These are phyloP conservation scores for Craniophora ligustri DNA, from an alignment of 2,888 invertebrate genomes.

Conservation along the genomic window DNA sequence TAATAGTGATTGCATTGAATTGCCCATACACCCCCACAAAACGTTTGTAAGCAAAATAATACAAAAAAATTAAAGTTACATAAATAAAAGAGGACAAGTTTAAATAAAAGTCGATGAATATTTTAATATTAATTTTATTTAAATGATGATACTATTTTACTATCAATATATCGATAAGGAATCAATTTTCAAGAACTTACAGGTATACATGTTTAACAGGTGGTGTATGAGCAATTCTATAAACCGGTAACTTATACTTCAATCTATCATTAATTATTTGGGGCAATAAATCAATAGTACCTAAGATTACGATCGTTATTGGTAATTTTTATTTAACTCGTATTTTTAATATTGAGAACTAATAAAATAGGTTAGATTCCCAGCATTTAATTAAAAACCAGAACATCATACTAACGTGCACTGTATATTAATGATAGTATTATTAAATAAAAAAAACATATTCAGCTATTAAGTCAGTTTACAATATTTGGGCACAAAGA, in stretches of 20 bases:
- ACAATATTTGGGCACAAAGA: slow-evolving; percentile 25
- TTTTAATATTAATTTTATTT: slow-evolving; percentile 84
- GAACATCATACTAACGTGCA: slow-evolving; percentile 6
- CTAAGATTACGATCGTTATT: slow-evolving; percentile 23
- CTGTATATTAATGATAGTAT: neutral
- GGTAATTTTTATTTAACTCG: slow-evolving; percentile 11
- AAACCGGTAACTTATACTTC: slow-evolving; percentile 55
- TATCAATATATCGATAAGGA: slow-evolving; percentile 66
- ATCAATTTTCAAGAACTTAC: slow-evolving; percentile 66
- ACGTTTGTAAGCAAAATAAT: slow-evolving; percentile 75
- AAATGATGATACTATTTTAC: slow-evolving; percentile 78
- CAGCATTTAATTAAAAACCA: slow-evolving; percentile 15
- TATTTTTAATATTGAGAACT: too few relatives aligned
- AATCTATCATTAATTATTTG: slow-evolving; percentile 17
- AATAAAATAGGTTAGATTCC: neutral
- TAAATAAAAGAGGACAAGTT: slow-evolving; percentile 78
- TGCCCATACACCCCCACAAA: slow-evolving; percentile 89
- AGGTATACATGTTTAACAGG: slow-evolving; percentile 77
- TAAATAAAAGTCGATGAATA: slow-evolving; percentile 84
- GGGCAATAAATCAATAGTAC: slow-evolving; percentile 17
- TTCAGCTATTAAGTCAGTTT: slow-evolving; percentile 16
- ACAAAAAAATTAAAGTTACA: slow-evolving; percentile 74
- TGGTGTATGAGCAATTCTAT: slow-evolving; percentile 87
- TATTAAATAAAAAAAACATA: neutral
- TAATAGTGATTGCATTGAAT: slow-evolving; percentile 58